A percentile compares a stretch with the other conserved stretches of the same genome.
These are phyloP conservation scores for Nomada lathburiana DNA, from an alignment of 2,888 invertebrate species.

Conservation along the genomic window DNA sequence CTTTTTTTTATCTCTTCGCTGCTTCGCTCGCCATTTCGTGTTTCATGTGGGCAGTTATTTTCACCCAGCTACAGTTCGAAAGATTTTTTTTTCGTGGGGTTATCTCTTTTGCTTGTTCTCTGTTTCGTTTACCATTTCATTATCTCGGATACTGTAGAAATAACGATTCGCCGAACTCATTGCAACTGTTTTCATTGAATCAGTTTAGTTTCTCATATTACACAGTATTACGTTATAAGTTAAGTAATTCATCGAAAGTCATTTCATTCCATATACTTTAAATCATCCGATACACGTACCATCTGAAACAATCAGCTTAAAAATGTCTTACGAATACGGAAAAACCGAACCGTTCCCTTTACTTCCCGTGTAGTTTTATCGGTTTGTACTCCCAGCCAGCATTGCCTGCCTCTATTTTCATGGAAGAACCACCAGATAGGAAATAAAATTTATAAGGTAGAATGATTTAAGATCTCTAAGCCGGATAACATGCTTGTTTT, in stretches of 20 bases:
- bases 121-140: no score
- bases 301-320: no score
- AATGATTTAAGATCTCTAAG: conserved; percentile 27
- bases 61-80: neutral
- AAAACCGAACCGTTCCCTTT: no score
- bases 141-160: neutral
- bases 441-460: conserved; percentile 34
- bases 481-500: conserved; percentile 24
- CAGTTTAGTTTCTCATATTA: neutral
- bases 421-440: conserved; percentile 6
- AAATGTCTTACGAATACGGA: no score
- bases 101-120: neutral
- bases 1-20: neutral
- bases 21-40: neutral
- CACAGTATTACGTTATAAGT: neutral
- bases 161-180: neutral
- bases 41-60: neutral
- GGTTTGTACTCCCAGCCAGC: neutral
- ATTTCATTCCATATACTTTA: neutral
- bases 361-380: neutral
- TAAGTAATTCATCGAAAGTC: neutral
- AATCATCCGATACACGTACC: no score
- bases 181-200: neutral
- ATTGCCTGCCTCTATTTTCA: neutral
- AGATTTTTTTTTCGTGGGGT: no score